phyloP scores from a whole-genome alignment of 2,888 invertebrate genomes.

The Hypolimnas misippus region DNA sequence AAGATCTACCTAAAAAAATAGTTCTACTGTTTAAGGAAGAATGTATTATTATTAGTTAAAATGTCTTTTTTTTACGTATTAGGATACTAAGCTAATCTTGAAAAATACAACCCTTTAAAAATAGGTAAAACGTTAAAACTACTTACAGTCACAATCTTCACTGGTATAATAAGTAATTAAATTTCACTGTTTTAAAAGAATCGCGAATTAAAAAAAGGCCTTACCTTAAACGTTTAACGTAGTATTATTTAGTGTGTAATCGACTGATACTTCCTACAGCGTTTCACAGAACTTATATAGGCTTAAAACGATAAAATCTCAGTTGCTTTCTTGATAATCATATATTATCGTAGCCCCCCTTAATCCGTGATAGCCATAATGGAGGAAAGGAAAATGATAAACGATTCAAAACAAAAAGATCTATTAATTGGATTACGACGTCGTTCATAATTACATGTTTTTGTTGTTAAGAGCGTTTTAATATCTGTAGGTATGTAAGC shows the following conservation, averaged over 20 bases:
- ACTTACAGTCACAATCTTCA: too few species aligned
- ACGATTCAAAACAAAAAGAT: background rate
- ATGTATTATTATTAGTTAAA: too few species aligned
- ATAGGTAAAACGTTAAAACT: too few species aligned
- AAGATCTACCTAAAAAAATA: too few species aligned
- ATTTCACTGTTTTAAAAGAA: too few species aligned
- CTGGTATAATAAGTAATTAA: too few species aligned
- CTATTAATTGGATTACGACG: background rate
- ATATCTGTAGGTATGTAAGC: too few species aligned
- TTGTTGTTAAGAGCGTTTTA: too few species aligned
- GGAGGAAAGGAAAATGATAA: conserved; percentile 31
- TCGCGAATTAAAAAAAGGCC: conserved; percentile 1
- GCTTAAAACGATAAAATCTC: conserved; percentile 50
- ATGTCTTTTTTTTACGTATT: too few species aligned
- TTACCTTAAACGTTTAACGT: conserved; percentile 16
- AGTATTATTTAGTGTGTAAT: conserved; percentile 6
- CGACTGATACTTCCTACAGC: conserved; percentile 47
- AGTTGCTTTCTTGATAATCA: conserved; percentile 41
- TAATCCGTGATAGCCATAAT: conserved; percentile 47
- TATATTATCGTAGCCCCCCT: conserved; percentile 40
- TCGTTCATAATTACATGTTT: background rate
- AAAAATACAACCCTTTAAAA: too few species aligned
- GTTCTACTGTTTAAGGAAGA: too few species aligned
- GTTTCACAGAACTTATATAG: conserved; percentile 53
- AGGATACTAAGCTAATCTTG: too few species aligned